Evolutionary conservation across 2,797 vertebrate species (phyloP), one percentile per base, ranked within the genome.

Genomic region (Mormyrus proboscirostris): DNA sequence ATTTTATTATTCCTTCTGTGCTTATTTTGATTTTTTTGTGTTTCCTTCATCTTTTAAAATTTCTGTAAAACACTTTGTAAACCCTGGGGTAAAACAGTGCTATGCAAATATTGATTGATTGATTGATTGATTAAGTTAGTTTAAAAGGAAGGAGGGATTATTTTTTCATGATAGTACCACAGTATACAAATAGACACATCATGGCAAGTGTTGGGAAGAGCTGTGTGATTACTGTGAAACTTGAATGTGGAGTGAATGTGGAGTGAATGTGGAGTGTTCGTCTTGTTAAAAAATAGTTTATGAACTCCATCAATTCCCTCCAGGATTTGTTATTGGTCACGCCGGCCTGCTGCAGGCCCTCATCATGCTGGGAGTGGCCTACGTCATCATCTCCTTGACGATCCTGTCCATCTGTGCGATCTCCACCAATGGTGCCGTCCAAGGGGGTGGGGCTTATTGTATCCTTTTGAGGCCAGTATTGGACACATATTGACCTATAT

Each of bases 331-430:
- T 59, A 93, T 94, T 7, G 95, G 95, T 8, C 95, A 96, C 0
- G 95, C 95, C 0, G 95, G 95, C 0, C 91, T 96, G 89, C 89
- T 96, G 44, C 94, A 96, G 91, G 93, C 94, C 7, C 86, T 96
- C 22, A 92, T 94, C 84, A 96, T 96, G 95, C 92, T 96, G 14
- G 87, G 94, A 0, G 95, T 96, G 4, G 95, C 95, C 47, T 96
- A 96, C 22, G 65, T 95, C 87, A 96, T 96, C 91, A 93, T 95
- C 90, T 92, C 92, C 0, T 91, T 96, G 89, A 96, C 95, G 0
- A 94, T 96, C n/a, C 94, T 95, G n/a, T 96, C 95, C 0, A 93
- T 96, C 65, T 96, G 95, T 29, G 95, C 95, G 90, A 95, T 96
- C 6, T 95, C 95, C 90, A 96, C 95, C 91, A 96, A 95, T 8